A percentile compares a stretch with the other conserved stretches of the same genome.
These are phyloP conservation scores for Saxidomus purpurata DNA, from an alignment of 1,140 invertebrate genomes.

Conservation along the genomic window DNA sequence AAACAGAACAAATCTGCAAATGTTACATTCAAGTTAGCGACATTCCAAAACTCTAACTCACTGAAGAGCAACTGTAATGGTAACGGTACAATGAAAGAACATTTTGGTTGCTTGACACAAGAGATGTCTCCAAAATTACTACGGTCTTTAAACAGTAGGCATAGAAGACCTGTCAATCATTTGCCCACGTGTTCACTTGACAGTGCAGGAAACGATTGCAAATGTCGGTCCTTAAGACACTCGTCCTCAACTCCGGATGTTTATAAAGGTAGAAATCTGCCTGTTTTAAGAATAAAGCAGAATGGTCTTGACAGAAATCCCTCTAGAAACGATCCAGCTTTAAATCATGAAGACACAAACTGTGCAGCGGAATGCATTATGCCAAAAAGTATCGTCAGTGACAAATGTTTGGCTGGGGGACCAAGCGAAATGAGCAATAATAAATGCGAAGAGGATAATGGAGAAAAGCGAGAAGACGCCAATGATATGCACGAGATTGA, in stretches of 20 bases:
- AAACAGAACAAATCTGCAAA: no score
- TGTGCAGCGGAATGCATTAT: not conserved
- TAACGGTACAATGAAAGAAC: not conserved
- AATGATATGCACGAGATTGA: constrained; percentile 8
- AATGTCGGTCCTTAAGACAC: not conserved
- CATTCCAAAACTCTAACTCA: not conserved
- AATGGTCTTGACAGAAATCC: not conserved
- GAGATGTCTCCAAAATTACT: not conserved
- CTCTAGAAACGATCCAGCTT: not conserved
- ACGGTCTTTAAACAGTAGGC: not conserved
- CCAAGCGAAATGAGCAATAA: not conserved
- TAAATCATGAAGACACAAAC: not conserved
- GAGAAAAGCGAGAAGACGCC: not conserved
- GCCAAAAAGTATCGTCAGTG: not conserved
- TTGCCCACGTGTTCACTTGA: not conserved
- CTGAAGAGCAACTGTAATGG: not conserved
- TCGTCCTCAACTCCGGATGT: not conserved
- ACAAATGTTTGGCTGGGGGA: not conserved
- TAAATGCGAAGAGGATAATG: not conserved
- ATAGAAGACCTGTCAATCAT: not conserved
- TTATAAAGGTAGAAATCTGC: not conserved
- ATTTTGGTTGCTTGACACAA: not conserved
- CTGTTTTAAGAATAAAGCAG: not conserved
- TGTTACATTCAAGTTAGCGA: no score
- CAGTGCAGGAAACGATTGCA: not conserved